Conservation (phyloP, 92 coral and sea anemone species). For the Parazoanthus atlanticus region DNA sequence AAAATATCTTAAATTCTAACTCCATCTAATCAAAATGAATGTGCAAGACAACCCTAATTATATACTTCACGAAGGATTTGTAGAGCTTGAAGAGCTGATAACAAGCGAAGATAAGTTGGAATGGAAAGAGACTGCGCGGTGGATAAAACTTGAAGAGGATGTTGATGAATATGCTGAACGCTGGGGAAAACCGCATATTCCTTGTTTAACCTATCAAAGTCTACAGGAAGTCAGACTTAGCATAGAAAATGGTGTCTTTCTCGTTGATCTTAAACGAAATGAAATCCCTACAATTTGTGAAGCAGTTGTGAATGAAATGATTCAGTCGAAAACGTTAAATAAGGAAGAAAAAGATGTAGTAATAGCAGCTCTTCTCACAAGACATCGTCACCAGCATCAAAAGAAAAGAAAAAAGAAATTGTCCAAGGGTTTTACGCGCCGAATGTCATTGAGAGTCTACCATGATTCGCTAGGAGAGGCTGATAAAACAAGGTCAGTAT, state of each 20-base stretch:
- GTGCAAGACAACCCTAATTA: neutral
- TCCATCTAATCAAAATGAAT: neutral
- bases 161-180: conserved; percentile 93
- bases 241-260: conserved; percentile 71
- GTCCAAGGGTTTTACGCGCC: conserved; percentile 43
- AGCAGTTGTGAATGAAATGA: conserved; percentile 66
- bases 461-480: conserved; percentile 8
- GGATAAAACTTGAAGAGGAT: conserved; percentile 97
- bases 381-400: conserved; percentile 90
- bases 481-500: conserved; percentile 14
- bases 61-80: conserved; percentile 81
- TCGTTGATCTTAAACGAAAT: conserved; percentile 69
- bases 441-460: conserved; percentile 47
- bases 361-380: conserved; percentile 70
- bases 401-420: conserved; percentile 47
- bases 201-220: conserved; percentile 81
- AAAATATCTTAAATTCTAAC: neutral
- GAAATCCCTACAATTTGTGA: conserved; percentile 75
- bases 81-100: conserved; percentile 91
- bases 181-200: conserved; percentile 99
- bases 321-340: conserved; percentile 50
- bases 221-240: conserved; percentile 71
- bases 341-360: conserved; percentile 69
- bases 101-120: conserved; percentile 63
- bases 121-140: conserved; percentile 99